phyloP scores from a whole-genome alignment of 2,113 vertebrate genomes.

The Corythoichthys intestinalis region DNA sequence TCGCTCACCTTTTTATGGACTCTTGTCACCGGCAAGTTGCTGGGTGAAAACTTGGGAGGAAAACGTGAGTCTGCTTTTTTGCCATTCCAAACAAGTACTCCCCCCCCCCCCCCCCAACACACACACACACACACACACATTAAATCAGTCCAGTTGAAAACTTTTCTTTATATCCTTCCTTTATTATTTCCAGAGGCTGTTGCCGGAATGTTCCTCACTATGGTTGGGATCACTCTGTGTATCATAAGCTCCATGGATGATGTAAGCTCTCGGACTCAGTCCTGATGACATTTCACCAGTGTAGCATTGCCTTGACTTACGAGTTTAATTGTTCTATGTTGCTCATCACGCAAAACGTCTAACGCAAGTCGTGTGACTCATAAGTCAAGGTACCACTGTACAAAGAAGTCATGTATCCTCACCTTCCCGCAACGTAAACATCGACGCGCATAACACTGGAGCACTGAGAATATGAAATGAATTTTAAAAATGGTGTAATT shows the following conservation, averaged over 20 bases:
- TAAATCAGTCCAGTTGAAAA: neutral
- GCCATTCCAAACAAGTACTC: neutral
- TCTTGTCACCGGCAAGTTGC: constrained; percentile 81
- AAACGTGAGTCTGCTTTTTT: constrained; percentile 75
- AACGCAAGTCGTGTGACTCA: too few relatives aligned
- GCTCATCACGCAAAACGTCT: too few relatives aligned
- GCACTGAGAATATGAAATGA: neutral
- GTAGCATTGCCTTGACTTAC: neutral
- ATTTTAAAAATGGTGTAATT: neutral
- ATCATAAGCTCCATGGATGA: constrained; percentile 70
- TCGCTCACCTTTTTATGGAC: constrained; percentile 89
- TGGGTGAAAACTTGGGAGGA: constrained; percentile 90
- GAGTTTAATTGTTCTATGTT: neutral
- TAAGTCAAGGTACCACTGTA: neutral
- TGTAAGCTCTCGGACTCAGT: constrained; percentile 16
- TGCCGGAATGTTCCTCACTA: constrained; percentile 80
- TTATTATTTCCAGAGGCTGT: constrained; percentile 70
- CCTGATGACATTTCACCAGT: neutral
- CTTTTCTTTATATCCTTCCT: neutral
- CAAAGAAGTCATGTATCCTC: too few relatives aligned
- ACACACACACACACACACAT: neutral
- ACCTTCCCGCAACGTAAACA: too few relatives aligned
- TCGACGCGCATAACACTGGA: too few relatives aligned
- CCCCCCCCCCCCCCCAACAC: too few relatives aligned
- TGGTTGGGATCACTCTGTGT: constrained; percentile 80